These are phyloP conservation scores for Glyptemys insculpta DNA, from an alignment of 2,797 vertebrate species.

Conservation along the genomic window DNA sequence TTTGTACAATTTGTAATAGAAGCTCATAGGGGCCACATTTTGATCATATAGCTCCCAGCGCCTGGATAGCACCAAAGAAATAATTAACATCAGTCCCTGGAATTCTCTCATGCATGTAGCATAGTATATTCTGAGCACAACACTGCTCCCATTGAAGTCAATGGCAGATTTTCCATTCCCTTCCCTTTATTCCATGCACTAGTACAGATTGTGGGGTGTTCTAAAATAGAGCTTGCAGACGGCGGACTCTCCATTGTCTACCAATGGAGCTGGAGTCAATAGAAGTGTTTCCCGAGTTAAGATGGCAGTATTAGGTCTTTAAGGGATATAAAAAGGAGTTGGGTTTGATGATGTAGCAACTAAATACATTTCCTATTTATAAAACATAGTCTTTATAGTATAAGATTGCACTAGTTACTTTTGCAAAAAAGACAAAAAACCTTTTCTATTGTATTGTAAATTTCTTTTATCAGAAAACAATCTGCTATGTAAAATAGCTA, in stretches of 20 bases:
- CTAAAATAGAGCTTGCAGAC: not conserved
- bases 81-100: fast-evolving
- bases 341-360: not conserved
- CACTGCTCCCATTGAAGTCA: fast-evolving
- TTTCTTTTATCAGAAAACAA: not conserved
- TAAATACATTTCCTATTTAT: not conserved
- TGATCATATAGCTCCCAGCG: not conserved
- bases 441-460: not conserved
- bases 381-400: not conserved
- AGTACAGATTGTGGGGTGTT: not conserved
- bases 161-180: not conserved
- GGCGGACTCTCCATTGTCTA: fast-evolving
- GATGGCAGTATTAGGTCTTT: fast-evolving
- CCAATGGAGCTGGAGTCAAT: fast-evolving
- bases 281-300: not conserved
- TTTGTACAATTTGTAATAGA: not conserved
- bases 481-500: not conserved
- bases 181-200: not conserved
- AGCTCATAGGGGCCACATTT: not conserved
- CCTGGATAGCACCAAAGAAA: not conserved
- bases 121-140: not conserved
- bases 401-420: not conserved
- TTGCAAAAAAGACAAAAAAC: too few relatives aligned
- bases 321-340: not conserved
- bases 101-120: fast-evolving